phyloP scores from a whole-genome alignment of 92 coral and sea anemone genomes.

The Parazoanthus atlanticus region DNA sequence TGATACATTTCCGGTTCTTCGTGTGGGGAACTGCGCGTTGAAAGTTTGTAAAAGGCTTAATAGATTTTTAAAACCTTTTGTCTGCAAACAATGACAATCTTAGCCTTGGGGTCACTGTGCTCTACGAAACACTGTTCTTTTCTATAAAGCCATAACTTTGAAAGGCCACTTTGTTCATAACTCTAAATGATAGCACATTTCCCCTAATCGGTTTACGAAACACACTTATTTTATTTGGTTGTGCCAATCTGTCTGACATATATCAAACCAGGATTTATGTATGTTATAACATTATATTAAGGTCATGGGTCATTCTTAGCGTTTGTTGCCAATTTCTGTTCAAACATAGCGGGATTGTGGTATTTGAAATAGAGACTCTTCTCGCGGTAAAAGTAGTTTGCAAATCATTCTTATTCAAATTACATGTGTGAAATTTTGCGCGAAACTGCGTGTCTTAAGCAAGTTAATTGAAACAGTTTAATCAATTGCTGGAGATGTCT shows the following conservation, averaged over 20 bases:
- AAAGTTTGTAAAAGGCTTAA: neutral
- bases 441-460: neutral
- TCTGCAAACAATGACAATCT: neutral
- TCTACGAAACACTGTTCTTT: neutral
- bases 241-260: neutral
- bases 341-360: neutral
- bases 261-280: neutral
- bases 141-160: neutral
- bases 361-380: neutral
- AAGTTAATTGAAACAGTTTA: neutral
- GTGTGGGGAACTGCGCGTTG: neutral
- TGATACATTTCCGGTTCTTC: conserved; percentile 11
- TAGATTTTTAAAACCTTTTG: neutral
- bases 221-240: neutral
- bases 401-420: too few relatives aligned
- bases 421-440: too few relatives aligned
- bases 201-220: too few relatives aligned
- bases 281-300: too few relatives aligned
- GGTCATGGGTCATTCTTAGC: too few relatives aligned
- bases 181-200: too few relatives aligned
- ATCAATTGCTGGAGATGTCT: neutral
- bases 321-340: too few relatives aligned
- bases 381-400: neutral
- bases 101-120: neutral
- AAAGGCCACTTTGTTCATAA: too few relatives aligned